Conservation (phyloP, 2,888 invertebrate species). For the Parthenolecanium corni region DNA sequence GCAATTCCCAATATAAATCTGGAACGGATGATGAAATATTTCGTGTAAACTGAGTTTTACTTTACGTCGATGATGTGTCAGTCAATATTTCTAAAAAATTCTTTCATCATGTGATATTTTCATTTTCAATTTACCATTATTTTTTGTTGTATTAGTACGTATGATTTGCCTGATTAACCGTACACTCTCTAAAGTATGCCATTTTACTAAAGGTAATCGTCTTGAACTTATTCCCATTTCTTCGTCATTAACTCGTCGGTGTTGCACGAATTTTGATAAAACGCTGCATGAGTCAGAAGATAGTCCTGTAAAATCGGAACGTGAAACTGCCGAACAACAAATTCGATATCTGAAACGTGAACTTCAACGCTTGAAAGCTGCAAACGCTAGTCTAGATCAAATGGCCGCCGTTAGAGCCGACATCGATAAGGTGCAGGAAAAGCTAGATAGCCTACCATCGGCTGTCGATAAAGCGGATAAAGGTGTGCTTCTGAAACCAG, state of each 20-base stretch:
- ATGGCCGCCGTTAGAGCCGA: constrained; percentile 71
- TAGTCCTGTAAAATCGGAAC: background rate
- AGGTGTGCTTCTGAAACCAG: constrained; percentile 74
- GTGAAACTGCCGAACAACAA: background rate
- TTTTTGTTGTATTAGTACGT: too few relatives aligned
- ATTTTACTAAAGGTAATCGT: background rate
- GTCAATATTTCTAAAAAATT: too few relatives aligned
- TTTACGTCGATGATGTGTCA: too few relatives aligned
- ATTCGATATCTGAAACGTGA: too few relatives aligned
- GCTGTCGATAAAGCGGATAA: constrained; percentile 45
- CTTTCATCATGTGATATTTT: too few relatives aligned
- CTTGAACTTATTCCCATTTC: background rate
- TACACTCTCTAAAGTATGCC: background rate
- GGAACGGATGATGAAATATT: too few relatives aligned
- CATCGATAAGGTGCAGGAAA: constrained; percentile 49
- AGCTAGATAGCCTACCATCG: constrained; percentile 58
- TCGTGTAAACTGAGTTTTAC: too few relatives aligned
- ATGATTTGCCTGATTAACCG: too few relatives aligned
- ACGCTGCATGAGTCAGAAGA: background rate
- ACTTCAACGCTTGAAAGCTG: background rate
- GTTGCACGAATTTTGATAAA: background rate
- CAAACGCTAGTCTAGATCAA: constrained; percentile 43
- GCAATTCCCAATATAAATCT: too few relatives aligned
- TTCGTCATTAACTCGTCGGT: background rate
- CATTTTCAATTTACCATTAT: too few relatives aligned